These are phyloP conservation scores for Meta bourneti DNA, from an alignment of 2,888 invertebrate genomes.

Conservation along the genomic window DNA sequence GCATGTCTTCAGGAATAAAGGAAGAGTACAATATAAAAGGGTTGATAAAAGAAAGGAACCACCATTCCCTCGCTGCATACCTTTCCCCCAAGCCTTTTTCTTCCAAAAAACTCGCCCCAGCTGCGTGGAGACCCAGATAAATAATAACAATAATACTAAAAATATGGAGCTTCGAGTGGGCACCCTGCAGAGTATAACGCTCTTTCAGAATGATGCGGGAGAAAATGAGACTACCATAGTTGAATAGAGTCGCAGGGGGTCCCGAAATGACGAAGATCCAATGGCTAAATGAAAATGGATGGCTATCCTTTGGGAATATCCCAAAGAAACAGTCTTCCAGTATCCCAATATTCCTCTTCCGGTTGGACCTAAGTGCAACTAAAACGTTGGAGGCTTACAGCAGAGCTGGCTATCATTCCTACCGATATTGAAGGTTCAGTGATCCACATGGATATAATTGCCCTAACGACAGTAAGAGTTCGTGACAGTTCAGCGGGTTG, in stretches of 20 bases:
- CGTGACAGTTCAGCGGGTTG: constrained; percentile 14
- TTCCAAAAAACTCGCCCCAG: constrained; percentile 33
- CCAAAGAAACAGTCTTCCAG: neutral
- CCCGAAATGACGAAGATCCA: constrained; percentile 53
- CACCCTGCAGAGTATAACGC: constrained; percentile 32
- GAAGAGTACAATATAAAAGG: constrained; percentile 6
- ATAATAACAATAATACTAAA: constrained; percentile 21
- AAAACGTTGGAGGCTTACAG: neutral
- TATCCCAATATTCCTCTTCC: constrained; percentile 31
- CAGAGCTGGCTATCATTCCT: constrained; percentile 19
- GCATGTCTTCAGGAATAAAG: neutral
- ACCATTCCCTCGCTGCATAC: neutral
- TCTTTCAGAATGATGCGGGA: neutral
- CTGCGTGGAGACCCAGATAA: constrained; percentile 47
- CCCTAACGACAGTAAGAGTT: constrained; percentile 18
- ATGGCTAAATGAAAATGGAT: constrained; percentile 67
- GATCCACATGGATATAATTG: constrained; percentile 32
- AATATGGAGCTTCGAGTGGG: constrained; percentile 22
- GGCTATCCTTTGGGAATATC: constrained; percentile 32
- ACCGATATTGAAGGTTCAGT: constrained; percentile 20
- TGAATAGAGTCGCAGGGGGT: constrained; percentile 40
- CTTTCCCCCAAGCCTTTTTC: constrained; percentile 32
- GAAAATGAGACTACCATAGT: constrained; percentile 22
- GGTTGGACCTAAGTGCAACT: neutral
- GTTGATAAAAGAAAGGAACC: constrained; percentile 11